These are phyloP conservation scores for Macquaria ambigua DNA, from an alignment of 2,113 vertebrate species.

Conservation along the genomic window DNA sequence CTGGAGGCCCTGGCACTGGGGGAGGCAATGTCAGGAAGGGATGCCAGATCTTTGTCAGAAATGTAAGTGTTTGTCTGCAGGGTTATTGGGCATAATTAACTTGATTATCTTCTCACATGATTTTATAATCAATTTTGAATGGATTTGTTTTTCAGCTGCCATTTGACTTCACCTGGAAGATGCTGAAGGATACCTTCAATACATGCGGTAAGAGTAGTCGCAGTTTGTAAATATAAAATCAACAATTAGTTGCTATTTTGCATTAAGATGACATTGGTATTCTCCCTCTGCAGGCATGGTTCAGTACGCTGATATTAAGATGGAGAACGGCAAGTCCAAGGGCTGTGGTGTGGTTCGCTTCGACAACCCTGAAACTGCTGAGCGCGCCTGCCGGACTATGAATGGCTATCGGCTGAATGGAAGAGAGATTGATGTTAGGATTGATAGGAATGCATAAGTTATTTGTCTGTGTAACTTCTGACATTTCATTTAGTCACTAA, in stretches of 20 bases:
- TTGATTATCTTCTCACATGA: neutral
- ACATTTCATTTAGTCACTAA: conserved; percentile 58
- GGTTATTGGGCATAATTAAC: neutral
- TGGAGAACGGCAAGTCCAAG: conserved; percentile 99
- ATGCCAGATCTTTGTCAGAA: conserved; percentile 99
- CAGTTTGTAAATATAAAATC: neutral
- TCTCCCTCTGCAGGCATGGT: conserved; percentile 88
- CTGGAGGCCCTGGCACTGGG: conserved; percentile 87
- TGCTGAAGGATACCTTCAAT: conserved; percentile 98
- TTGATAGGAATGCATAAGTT: conserved; percentile 94
- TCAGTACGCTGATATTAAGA: conserved; percentile 97
- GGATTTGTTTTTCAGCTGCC: conserved; percentile 87
- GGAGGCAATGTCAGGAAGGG: conserved; percentile 91
- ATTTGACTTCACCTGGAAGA: conserved; percentile 99
- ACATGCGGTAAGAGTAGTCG: conserved; percentile 89
- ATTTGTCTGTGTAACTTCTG: conserved; percentile 7
- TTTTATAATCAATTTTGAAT: neutral
- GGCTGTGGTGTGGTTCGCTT: conserved; percentile 97
- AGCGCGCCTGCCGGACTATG: conserved; percentile 96
- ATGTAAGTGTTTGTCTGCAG: conserved; percentile 85
- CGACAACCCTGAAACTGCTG: conserved; percentile 94
- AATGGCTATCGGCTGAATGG: conserved; percentile 95
- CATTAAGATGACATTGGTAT: neutral
- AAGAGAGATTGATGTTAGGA: conserved; percentile 96
- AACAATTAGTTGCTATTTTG: rapidly evolving